A percentile compares a stretch with the other conserved stretches of the same genome.
Evolutionary conservation across 2,888 invertebrate species (phyloP).

Genomic region (Torymus texanus): DNA sequence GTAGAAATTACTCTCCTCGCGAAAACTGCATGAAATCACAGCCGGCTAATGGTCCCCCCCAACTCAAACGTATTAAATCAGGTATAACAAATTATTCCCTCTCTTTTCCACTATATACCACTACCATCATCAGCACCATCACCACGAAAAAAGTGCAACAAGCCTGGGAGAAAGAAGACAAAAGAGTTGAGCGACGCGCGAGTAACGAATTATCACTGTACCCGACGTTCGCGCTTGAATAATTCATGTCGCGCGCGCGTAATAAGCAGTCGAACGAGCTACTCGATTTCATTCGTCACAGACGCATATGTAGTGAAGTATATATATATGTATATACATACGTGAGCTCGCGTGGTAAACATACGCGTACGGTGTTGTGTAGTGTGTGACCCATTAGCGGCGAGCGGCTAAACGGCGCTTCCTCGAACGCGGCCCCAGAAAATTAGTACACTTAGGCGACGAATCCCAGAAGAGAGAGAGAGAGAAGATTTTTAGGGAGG

Average conservation of each 20-base stretch:
- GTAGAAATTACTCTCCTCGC: constrained; percentile 1
- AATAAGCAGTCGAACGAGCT: constrained; percentile 22
- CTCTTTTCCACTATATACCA: not conserved
- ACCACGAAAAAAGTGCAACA: no score
- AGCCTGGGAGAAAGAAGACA: not conserved
- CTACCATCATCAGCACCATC: no score
- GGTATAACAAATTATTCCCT: constrained; percentile 28
- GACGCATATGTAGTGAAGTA: not conserved
- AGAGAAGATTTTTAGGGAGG: no score
- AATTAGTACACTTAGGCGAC: constrained; percentile 44
- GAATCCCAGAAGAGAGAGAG: constrained; percentile 1
- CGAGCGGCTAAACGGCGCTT: constrained; percentile 34
- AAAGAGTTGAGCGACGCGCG: not conserved
- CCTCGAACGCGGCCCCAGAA: constrained; percentile 22
- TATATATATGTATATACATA: no score
- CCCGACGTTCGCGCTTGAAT: constrained; percentile 7
- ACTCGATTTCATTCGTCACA: constrained; percentile 36
- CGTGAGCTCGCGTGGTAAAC: not conserved
- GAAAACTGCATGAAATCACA: constrained; percentile 28
- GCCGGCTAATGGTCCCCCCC: not conserved
- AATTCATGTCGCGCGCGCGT: constrained; percentile 27
- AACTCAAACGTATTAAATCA: constrained; percentile 18
- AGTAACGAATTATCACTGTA: not conserved
- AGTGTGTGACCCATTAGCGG: constrained; percentile 32
- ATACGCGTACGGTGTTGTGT: no score